Base-by-base conservation (phyloP, 2,888 invertebrate species). In the Heliconius erato region DNA sequence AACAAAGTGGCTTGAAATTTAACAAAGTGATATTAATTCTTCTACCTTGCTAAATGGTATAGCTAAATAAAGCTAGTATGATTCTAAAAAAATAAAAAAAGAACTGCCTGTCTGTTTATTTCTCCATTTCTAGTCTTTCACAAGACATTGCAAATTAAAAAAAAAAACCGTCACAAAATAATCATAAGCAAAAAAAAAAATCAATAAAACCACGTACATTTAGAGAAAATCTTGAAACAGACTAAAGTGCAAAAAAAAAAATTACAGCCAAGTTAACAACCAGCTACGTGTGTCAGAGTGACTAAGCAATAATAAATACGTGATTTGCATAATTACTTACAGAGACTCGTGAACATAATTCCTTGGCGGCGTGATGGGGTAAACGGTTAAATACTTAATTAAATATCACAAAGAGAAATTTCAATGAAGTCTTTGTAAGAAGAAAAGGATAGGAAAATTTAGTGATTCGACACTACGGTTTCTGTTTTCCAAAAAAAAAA, bases 291-390 rank as follows among this genome's bases (percentile, higher is more conserved):
- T 32, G 28, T 40, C 9, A 63, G 69, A 82, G 71, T 79, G 44
- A 16, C 40, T 59, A 28, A 68, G 74, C 63, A 69, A 69, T 59
- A 79, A 16, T 65, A 71, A 49, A 81, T 74, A 54, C 40, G 35
- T 26, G 40, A 79, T 82, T 74, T 69, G 74, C 44, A 80, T 82
- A 74, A 80, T 78, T 86, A 94, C 95, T 95, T 92, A 95, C 95
- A 92, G 86, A 92, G 91, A 91, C 95, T 95, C 85, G 93, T 89
- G 86, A 95, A 95, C 95, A 95, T 95, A 89, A 93, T 88, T 91
- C 93, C 94, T 93, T 91, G 84, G 91, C 91, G 91, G 94, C 94
- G 87, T 87, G 84, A 89, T 89, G 88, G 85, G 86, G 84, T 87
- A 87, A 86, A 74, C 69, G 84, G 67, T 83, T 82, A 59, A 71